Evolutionary conservation across 2,113 vertebrate species (phyloP).

Genomic region (Kryptolebias marmoratus): DNA sequence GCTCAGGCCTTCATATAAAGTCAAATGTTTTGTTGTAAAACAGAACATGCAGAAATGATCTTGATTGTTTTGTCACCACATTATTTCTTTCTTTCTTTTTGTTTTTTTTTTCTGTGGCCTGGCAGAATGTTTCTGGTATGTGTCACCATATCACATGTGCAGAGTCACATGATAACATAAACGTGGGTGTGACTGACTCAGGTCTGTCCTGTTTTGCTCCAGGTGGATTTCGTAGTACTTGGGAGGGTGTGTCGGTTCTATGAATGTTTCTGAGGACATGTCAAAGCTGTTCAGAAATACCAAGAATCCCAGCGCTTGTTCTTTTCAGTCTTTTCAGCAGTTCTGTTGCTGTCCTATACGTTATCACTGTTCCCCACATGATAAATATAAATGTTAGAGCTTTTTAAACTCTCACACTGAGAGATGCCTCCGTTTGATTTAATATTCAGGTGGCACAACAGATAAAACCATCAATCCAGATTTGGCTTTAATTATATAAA

Average conservation of each 20-base stretch:
- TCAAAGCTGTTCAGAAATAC: neutral
- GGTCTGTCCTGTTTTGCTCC: conserved; percentile 24
- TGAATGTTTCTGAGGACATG: neutral
- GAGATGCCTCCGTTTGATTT: too few relatives aligned
- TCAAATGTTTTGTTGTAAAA: neutral
- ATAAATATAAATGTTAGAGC: too few relatives aligned
- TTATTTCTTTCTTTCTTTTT: neutral
- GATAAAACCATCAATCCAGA: too few relatives aligned
- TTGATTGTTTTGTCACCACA: neutral
- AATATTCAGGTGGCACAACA: too few relatives aligned
- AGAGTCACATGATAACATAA: conserved; percentile 37
- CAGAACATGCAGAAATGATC: neutral
- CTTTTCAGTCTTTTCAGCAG: neutral
- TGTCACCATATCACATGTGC: conserved; percentile 6
- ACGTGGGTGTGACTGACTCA: conserved; percentile 28
- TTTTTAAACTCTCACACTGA: too few relatives aligned
- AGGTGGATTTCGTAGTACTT: conserved; percentile 8
- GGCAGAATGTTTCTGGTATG: conserved; percentile 9
- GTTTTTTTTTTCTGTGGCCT: neutral
- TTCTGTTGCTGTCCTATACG: neutral
- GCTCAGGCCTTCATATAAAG: neutral
- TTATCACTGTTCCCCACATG: too few relatives aligned
- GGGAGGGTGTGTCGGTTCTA: conserved; percentile 45
- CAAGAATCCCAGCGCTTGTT: neutral
- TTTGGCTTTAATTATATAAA: too few relatives aligned